Conservation (phyloP, 2,888 invertebrate genomes). For the Anaspis maculata region DNA sequence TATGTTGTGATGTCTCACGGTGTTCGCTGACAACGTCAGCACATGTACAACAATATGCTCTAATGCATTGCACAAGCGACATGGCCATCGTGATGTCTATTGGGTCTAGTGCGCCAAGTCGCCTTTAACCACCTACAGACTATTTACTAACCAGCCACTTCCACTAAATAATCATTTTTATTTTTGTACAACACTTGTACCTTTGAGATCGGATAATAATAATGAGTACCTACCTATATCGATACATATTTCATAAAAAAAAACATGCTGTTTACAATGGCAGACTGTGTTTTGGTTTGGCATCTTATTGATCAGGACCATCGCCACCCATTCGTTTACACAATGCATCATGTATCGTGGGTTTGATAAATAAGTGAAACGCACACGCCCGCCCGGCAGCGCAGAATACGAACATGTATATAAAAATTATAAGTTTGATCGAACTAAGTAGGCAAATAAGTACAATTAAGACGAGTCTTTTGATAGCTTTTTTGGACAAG, state of each 20-base stretch:
- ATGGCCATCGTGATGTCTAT: slow-evolving; percentile 12
- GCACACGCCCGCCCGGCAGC: slow-evolving; percentile 34
- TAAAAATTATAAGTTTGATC: slow-evolving; percentile 36
- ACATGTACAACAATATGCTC: slow-evolving; percentile 16
- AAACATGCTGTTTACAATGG: too few species aligned
- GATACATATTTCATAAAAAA: too few species aligned
- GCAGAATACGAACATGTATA: slow-evolving; percentile 38
- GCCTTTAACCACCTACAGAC: slow-evolving; percentile 33
- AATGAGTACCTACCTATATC: too few species aligned
- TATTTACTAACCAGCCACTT: slow-evolving; percentile 40
- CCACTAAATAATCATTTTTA: slow-evolving; percentile 35
- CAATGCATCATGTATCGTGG: slow-evolving; percentile 17
- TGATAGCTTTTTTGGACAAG: slow-evolving; percentile 24
- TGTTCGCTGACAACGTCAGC: slow-evolving; percentile 31
- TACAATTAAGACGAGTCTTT: slow-evolving; percentile 32
- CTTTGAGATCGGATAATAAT: slow-evolving; percentile 31
- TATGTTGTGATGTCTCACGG: slow-evolving; percentile 35
- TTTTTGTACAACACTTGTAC: slow-evolving; percentile 36
- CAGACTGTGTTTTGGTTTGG: slow-evolving; percentile 22
- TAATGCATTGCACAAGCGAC: slow-evolving; percentile 28
- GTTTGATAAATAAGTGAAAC: slow-evolving; percentile 24
- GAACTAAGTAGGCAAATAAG: slow-evolving; percentile 35
- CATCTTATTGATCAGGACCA: too few species aligned
- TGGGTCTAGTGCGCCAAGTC: slow-evolving; percentile 10
- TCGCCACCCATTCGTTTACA: too few species aligned